Evolutionary conservation across 1,140 invertebrate species (phyloP).

Genomic region (Drosophila albomicans): DNA sequence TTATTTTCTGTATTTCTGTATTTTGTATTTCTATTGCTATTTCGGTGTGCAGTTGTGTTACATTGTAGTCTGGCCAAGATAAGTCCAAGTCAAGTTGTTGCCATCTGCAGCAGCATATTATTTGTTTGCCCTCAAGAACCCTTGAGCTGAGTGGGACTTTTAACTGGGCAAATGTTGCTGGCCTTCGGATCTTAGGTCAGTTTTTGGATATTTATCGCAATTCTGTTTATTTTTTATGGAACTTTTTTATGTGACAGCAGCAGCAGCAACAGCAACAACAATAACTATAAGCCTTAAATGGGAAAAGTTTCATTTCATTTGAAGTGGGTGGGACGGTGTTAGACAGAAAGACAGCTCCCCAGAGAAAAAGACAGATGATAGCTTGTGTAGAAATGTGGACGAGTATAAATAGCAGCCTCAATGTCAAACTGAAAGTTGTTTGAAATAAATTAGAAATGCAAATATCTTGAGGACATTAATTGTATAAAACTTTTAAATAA

Average conservation of each 20-base stretch:
- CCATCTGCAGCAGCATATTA: constrained; percentile 24
- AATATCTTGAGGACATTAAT: constrained; percentile 37
- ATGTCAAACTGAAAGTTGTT: constrained; percentile 30
- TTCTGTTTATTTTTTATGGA: constrained; percentile 17
- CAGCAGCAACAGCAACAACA: constrained; percentile 9
- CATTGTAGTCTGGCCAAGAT: constrained; percentile 40
- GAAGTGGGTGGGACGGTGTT: not conserved
- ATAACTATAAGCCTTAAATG: constrained; percentile 38
- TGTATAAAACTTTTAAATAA: constrained; percentile 38
- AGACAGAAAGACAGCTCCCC: constrained; percentile 5
- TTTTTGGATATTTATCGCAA: constrained; percentile 42
- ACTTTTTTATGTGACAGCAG: constrained; percentile 37
- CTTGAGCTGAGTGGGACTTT: constrained; percentile 9
- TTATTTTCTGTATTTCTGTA: not conserved
- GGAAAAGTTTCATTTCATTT: constrained; percentile 48
- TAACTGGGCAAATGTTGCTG: constrained; percentile 35
- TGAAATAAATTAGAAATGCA: constrained; percentile 35
- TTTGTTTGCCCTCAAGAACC: constrained; percentile 19
- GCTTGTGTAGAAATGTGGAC: constrained; percentile 13
- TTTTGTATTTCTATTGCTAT: constrained; percentile 2
- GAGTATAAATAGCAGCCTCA: constrained; percentile 27
- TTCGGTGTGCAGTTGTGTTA: constrained; percentile 9
- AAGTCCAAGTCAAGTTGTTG: constrained; percentile 29
- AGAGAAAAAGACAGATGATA: constrained; percentile 21
- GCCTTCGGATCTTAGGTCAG: constrained; percentile 21